phyloP scores from a whole-genome alignment of 2,113 vertebrate species.

The Peromyscus californicus region DNA sequence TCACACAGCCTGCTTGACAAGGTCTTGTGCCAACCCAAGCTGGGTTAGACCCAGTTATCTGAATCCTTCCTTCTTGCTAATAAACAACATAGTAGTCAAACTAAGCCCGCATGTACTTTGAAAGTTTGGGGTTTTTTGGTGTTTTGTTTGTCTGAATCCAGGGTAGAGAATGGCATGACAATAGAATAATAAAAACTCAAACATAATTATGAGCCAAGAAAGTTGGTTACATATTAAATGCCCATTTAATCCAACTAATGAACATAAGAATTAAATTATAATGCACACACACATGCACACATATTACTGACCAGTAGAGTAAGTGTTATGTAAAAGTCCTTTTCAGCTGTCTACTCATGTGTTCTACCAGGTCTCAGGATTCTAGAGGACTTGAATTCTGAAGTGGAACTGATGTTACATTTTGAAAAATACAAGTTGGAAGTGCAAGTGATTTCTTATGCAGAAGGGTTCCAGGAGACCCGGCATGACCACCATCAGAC shows the following conservation, averaged over 20 bases:
- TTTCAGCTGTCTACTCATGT: neutral
- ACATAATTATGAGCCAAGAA: conserved; percentile 46
- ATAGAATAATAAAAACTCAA: conserved; percentile 18
- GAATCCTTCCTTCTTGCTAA: neutral
- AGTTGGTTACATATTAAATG: conserved; percentile 27
- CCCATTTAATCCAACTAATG: neutral
- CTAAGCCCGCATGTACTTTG: neutral
- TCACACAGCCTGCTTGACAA: neutral
- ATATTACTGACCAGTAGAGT: neutral
- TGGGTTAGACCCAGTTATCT: neutral
- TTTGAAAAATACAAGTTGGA: neutral
- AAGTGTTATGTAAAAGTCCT: neutral
- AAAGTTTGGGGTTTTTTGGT: neutral
- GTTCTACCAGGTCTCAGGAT: neutral
- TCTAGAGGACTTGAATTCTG: neutral
- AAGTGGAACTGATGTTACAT: neutral
- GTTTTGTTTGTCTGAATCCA: neutral
- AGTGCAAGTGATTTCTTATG: neutral
- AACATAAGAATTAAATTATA: conserved; percentile 32
- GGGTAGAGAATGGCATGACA: neutral
- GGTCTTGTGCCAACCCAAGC: neutral
- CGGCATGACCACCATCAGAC: neutral
- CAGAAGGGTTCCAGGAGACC: neutral
- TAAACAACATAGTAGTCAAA: neutral
- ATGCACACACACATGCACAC: too few relatives aligned